A percentile compares a stretch with the other conserved stretches of the same genome.
These are phyloP conservation scores for Proteles cristata DNA, from an alignment of 2,113 vertebrate genomes.

Conservation along the genomic window DNA sequence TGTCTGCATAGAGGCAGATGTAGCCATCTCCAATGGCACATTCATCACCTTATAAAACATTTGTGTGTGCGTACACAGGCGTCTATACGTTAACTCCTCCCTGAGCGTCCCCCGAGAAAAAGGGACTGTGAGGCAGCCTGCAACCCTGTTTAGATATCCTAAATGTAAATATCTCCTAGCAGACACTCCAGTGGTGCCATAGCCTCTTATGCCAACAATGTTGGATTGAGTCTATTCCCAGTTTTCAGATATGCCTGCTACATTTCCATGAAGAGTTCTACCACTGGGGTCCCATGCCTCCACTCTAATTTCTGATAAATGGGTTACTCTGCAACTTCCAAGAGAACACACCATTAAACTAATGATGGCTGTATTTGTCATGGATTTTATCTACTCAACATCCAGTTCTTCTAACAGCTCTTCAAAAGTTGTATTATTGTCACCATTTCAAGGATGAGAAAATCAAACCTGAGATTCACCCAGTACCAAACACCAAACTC, in stretches of 20 bases:
- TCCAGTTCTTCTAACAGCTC: neutral
- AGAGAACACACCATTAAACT: neutral
- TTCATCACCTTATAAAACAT: neutral
- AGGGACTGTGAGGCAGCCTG: neutral
- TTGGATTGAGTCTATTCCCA: neutral
- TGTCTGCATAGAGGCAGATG: neutral
- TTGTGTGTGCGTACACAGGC: neutral
- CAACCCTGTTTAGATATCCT: neutral
- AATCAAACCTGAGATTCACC: neutral
- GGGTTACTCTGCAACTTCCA: neutral
- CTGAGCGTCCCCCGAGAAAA: neutral
- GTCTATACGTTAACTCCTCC: neutral
- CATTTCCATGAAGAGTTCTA: neutral
- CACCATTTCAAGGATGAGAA: neutral
- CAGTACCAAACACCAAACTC: neutral
- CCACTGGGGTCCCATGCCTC: neutral
- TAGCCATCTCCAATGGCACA: neutral
- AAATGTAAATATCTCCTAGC: neutral
- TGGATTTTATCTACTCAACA: neutral
- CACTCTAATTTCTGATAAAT: neutral
- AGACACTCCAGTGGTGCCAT: neutral
- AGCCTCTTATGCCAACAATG: neutral
- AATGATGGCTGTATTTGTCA: neutral
- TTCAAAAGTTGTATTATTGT: neutral
- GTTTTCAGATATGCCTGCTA: neutral